Evolutionary conservation across 2,888 invertebrate species (phyloP).

Genomic region (Bellardia bayeri): DNA sequence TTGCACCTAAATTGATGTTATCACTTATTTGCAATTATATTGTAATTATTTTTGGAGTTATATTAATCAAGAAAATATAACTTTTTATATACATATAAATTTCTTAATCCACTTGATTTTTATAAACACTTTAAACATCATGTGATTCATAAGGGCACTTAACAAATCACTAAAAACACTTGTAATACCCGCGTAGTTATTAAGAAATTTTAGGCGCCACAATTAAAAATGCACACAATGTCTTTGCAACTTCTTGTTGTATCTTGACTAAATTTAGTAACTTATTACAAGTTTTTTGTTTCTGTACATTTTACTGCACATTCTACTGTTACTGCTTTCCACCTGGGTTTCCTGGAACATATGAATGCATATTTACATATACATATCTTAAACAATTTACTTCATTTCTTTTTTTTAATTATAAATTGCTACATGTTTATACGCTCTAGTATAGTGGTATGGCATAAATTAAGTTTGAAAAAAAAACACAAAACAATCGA

Average conservation of each 20-base stretch:
- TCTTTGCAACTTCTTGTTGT: constrained; percentile 51
- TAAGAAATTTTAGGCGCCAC: constrained; percentile 51
- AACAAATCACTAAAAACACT: constrained; percentile 26
- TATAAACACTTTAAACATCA: background rate
- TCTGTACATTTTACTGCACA: background rate
- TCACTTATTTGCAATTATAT: too few relatives aligned
- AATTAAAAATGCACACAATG: constrained; percentile 65
- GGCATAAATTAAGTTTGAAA: constrained; percentile 63
- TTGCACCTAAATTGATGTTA: too few relatives aligned
- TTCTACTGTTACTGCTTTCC: constrained; percentile 21
- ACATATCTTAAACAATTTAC: constrained; percentile 41
- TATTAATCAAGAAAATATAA: too few relatives aligned
- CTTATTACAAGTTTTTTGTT: constrained; percentile 53
- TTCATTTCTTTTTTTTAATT: constrained; percentile 43
- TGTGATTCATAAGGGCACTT: constrained; percentile 3
- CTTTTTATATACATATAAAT: too few relatives aligned
- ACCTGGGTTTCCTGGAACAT: constrained; percentile 52
- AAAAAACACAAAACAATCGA: background rate
- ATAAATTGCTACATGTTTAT: constrained; percentile 62
- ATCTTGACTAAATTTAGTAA: constrained; percentile 62
- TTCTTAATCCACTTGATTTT: too few relatives aligned
- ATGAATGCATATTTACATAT: constrained; percentile 58
- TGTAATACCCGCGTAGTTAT: constrained; percentile 2
- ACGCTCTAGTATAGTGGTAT: background rate
- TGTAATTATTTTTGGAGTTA: too few relatives aligned